A percentile compares a stretch with the other conserved stretches of the same genome.
Evolutionary conservation across 2,888 invertebrate species (phyloP).

Genomic region (Euspilapteryx auroguttella): DNA sequence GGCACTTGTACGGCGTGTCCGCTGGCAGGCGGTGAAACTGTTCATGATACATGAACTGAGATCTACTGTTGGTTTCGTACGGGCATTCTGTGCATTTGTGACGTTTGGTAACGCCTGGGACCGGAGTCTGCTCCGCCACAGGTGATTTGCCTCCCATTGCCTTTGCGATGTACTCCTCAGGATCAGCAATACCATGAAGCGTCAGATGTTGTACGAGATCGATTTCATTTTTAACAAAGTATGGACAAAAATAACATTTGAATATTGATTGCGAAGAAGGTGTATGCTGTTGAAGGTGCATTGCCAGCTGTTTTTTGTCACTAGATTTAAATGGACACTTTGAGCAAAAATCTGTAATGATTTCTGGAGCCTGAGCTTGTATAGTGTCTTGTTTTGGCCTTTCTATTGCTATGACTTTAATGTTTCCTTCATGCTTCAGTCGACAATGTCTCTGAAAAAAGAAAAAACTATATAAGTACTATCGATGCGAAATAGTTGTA

Average conservation of each 20-base stretch:
- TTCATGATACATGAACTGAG: constrained; percentile 84
- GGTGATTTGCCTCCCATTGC: constrained; percentile 22
- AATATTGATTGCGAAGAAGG: constrained; percentile 69
- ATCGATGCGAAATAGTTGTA: too few species aligned
- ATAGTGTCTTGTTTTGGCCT: constrained; percentile 43
- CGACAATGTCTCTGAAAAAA: constrained; percentile 72
- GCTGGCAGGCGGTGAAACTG: constrained; percentile 76
- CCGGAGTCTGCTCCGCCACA: too few species aligned
- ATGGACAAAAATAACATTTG: constrained; percentile 82
- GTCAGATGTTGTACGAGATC: constrained; percentile 69
- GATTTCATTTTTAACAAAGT: constrained; percentile 70
- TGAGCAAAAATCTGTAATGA: constrained; percentile 53
- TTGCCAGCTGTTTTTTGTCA: constrained; percentile 59
- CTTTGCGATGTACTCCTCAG: constrained; percentile 57
- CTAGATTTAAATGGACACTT: constrained; percentile 73
- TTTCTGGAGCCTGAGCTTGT: constrained; percentile 17
- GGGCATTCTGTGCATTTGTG: constrained; percentile 82
- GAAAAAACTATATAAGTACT: too few species aligned
- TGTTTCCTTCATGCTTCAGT: constrained; percentile 75
- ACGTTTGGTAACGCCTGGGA: constrained; percentile 53
- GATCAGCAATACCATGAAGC: constrained; percentile 65
- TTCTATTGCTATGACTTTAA: constrained; percentile 64
- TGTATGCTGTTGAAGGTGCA: constrained; percentile 72
- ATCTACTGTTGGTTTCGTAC: constrained; percentile 83
- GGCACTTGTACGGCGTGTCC: constrained; percentile 78